Evolutionary conservation across 1,140 invertebrate species (phyloP).

Genomic region (Cherax destructor): DNA sequence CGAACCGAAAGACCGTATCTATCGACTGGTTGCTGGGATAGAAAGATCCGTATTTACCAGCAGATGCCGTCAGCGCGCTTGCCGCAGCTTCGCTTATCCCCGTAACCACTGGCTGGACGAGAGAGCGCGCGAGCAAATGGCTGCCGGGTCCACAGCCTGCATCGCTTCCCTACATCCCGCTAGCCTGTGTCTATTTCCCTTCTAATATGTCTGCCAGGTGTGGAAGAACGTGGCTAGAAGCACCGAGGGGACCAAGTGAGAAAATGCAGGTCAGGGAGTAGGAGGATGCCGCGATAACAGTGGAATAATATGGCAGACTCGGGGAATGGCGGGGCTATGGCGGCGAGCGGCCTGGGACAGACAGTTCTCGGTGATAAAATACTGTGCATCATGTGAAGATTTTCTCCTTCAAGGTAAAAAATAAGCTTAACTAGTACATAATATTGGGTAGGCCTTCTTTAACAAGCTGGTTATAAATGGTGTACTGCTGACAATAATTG

Average conservation of each 20-base stretch:
- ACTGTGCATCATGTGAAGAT: too few relatives aligned
- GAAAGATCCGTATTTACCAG: too few relatives aligned
- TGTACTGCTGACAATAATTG: too few relatives aligned
- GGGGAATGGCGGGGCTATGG: conserved; percentile 19
- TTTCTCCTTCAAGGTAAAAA: too few relatives aligned
- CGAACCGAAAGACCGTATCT: too few relatives aligned
- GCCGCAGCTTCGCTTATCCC: too few relatives aligned
- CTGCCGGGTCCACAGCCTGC: conserved; percentile 7
- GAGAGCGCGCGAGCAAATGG: conserved; percentile 29
- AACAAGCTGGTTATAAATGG: too few relatives aligned
- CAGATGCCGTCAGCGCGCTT: too few relatives aligned
- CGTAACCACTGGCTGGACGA: background rate
- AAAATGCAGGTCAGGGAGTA: background rate
- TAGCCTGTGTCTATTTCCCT: background rate
- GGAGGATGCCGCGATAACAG: background rate
- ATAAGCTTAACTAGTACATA: too few relatives aligned
- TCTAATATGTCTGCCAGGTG: background rate
- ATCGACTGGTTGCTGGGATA: too few relatives aligned
- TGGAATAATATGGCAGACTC: background rate
- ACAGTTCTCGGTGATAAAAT: background rate
- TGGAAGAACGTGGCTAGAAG: background rate
- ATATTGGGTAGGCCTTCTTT: too few relatives aligned
- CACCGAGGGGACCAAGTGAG: background rate
- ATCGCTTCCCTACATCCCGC: conserved; percentile 22
- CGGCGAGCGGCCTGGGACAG: background rate